Percentiles rank a stretch among this genome's conserved stretches.
Evolutionary conservation across 2,113 vertebrate genomes (phyloP).

Genomic region (Hepsetus odoe): DNA sequence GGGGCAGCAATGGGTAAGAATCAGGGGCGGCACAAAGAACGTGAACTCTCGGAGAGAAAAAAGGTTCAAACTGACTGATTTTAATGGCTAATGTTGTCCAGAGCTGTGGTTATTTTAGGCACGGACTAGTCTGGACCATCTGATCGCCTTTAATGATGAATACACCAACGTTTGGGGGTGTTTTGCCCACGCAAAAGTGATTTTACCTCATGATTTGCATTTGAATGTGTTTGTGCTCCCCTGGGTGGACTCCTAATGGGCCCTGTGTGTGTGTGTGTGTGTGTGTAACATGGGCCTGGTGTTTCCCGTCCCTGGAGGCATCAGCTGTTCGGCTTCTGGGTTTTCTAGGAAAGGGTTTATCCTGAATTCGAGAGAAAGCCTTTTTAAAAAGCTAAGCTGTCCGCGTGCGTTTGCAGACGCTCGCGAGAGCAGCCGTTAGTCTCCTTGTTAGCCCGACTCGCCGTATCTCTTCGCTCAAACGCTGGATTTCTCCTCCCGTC

Average conservation of each 20-base stretch:
- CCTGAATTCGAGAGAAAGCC: neutral
- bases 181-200: neutral
- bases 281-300: slow-evolving; percentile 58
- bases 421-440: too few relatives aligned
- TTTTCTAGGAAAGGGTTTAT: slow-evolving; percentile 33
- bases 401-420: too few relatives aligned
- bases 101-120: neutral
- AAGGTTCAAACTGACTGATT: too few relatives aligned
- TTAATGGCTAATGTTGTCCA: neutral
- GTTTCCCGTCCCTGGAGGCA: slow-evolving; percentile 63
- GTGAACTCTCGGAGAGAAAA: too few relatives aligned
- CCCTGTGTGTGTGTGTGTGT: neutral
- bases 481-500: neutral
- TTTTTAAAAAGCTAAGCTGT: too few relatives aligned
- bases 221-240: slow-evolving; percentile 43
- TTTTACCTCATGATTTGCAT: slow-evolving; percentile 12
- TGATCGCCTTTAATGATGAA: slow-evolving; percentile 1
- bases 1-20: too few relatives aligned
- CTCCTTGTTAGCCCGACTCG: neutral
- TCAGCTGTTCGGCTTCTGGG: slow-evolving; percentile 62
- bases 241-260: slow-evolving; percentile 14
- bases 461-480: neutral
- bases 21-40: too few relatives aligned
- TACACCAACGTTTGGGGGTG: neutral
- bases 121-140: neutral